A percentile compares a stretch with the other conserved stretches of the same genome.
Evolutionary conservation across 2,888 invertebrate species (phyloP).

Genomic region (Palloptera scutellata): DNA sequence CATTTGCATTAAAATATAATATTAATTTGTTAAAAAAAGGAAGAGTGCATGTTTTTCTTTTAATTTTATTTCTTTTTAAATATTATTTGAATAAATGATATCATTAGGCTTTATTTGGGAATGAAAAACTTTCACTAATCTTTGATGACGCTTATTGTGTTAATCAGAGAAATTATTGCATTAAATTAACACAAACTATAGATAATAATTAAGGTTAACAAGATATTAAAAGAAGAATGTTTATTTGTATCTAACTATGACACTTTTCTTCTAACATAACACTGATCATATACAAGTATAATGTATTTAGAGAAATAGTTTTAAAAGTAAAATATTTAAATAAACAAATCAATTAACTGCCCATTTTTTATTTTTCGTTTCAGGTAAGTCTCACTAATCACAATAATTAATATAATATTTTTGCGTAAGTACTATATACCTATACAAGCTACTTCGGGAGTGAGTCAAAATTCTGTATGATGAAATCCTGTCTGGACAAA

Average conservation of each 20-base stretch:
- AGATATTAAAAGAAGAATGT: too few species aligned
- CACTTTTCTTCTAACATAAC: not conserved
- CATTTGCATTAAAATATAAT: not conserved
- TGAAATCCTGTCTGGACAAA: too few species aligned
- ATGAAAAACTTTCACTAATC: slow-evolving; percentile 51
- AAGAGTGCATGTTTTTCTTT: slow-evolving; percentile 3
- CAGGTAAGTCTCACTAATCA: slow-evolving; percentile 27
- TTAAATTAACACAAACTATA: not conserved
- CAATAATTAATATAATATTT: too few species aligned
- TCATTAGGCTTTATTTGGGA: slow-evolving; percentile 37
- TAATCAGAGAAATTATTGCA: not conserved
- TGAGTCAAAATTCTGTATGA: too few species aligned
- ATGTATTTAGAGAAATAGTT: not conserved
- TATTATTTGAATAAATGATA: slow-evolving; percentile 42
- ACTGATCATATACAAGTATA: slow-evolving; percentile 12
- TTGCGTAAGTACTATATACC: too few species aligned
- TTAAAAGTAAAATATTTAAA: slow-evolving; percentile 10
- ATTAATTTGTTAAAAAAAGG: slow-evolving; percentile 33
- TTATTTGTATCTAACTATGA: not conserved
- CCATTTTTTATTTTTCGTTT: slow-evolving; percentile 26
- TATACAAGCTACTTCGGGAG: too few species aligned
- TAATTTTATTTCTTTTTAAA: slow-evolving; percentile 18
- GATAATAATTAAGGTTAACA: too few species aligned
- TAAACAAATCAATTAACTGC: slow-evolving; percentile 2
- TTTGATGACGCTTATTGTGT: not conserved